A percentile compares a stretch with the other conserved stretches of the same genome.
Conservation (phyloP, 2,113 vertebrate species). For the Podarcis raffonei region DNA sequence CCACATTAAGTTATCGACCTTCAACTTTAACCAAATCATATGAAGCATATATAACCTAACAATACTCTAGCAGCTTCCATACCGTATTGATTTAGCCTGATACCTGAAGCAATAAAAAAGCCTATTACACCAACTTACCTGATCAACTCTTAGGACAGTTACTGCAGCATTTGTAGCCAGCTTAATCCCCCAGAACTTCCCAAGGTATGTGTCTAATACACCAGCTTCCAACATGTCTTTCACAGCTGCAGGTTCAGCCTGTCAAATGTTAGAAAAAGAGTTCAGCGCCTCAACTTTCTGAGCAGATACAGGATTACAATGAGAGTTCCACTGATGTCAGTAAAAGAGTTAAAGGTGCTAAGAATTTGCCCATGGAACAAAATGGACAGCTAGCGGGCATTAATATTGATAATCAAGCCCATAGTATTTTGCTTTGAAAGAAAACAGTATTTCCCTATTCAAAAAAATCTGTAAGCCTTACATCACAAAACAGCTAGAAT, state of each 20-base stretch:
- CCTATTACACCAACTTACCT: constrained; percentile 78
- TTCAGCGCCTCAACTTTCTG: not conserved
- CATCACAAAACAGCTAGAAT: too few species aligned
- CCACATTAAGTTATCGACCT: not conserved
- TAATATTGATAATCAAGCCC: not conserved
- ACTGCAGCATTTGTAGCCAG: constrained; percentile 94
- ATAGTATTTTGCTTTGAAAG: not conserved
- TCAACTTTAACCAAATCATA: not conserved
- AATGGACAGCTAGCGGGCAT: not conserved
- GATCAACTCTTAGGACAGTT: constrained; percentile 94
- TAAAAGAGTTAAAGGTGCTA: not conserved
- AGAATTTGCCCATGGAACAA: not conserved
- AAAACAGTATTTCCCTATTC: not conserved
- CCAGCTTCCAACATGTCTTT: constrained; percentile 92
- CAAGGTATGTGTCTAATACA: constrained; percentile 90
- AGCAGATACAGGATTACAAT: too few species aligned
- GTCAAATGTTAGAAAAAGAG: not conserved
- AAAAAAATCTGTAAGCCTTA: too few species aligned
- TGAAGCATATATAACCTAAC: not conserved
- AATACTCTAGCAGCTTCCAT: not conserved
- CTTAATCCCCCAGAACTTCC: constrained; percentile 94
- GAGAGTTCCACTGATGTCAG: not conserved
- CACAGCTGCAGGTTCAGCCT: constrained; percentile 89
- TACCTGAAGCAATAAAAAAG: not conserved
- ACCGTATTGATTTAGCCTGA: not conserved